Conservation (phyloP, 1,140 invertebrate species). For the Drosophila azteca region DNA sequence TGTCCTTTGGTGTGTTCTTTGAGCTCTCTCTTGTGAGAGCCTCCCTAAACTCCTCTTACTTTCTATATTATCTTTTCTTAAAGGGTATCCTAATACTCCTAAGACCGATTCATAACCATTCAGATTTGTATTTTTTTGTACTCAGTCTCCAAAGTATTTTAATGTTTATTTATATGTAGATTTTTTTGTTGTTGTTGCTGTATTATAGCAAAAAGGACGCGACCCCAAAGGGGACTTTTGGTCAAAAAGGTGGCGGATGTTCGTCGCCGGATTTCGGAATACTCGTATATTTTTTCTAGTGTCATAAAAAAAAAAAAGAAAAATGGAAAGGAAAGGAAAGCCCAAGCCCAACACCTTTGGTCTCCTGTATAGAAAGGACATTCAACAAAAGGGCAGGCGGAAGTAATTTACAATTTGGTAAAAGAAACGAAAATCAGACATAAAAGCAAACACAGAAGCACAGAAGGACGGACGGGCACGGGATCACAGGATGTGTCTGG, state of each 20-base stretch:
- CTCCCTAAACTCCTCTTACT: no score
- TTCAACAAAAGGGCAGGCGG: conserved; percentile 70
- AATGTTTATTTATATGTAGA: conserved; percentile 81
- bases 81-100: neutral
- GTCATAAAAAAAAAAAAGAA: conserved; percentile 68
- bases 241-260: conserved; percentile 62
- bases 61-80: neutral
- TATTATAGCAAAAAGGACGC: conserved; percentile 53
- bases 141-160: conserved; percentile 56
- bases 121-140: conserved; percentile 14
- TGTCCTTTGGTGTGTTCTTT: no score
- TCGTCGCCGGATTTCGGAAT: conserved; percentile 62
- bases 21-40: no score
- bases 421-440: conserved; percentile 55
- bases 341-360: conserved; percentile 64
- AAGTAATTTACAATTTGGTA: conserved; percentile 79
- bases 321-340: conserved; percentile 36
- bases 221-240: conserved; percentile 37
- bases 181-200: conserved; percentile 47
- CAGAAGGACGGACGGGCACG: neutral
- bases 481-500: conserved; percentile 64
- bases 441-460: conserved; percentile 56
- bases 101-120: neutral
- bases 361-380: conserved; percentile 22
- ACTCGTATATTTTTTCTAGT: conserved; percentile 49